Conservation (phyloP, 2,888 invertebrate species). For the Trissoscelio sp. region DNA sequence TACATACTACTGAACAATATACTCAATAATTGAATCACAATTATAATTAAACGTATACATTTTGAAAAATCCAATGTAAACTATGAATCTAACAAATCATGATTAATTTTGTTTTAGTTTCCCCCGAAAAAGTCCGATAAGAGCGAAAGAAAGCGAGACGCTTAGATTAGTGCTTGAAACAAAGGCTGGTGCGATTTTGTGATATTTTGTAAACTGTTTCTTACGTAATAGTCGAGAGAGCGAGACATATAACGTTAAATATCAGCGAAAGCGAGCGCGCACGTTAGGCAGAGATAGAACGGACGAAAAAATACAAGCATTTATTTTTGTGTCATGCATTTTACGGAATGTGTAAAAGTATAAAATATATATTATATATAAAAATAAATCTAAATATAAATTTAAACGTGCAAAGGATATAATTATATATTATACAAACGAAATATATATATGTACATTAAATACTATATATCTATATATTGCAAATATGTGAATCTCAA, state of each 20-base stretch:
- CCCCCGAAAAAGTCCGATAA: conserved; percentile 36
- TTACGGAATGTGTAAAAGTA: conserved; percentile 72
- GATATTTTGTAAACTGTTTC: conserved; percentile 82
- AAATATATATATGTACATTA: conserved; percentile 71
- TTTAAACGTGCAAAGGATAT: conserved; percentile 72
- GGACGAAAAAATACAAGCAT: conserved; percentile 79
- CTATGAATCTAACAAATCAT: background rate
- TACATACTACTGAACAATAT: too few relatives aligned
- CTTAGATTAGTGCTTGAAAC: conserved; percentile 79
- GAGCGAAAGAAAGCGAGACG: conserved; percentile 60
- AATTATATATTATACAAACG: conserved; percentile 69
- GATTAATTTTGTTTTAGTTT: background rate
- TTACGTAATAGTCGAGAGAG: conserved; percentile 63
- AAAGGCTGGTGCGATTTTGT: conserved; percentile 83
- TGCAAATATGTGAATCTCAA: conserved; percentile 78
- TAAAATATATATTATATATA: conserved; percentile 70
- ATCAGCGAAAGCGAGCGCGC: conserved; percentile 38
- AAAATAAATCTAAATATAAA: conserved; percentile 64
- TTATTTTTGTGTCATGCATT: conserved; percentile 84
- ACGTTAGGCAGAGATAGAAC: conserved; percentile 34
- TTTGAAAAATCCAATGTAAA: background rate
- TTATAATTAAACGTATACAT: too few relatives aligned
- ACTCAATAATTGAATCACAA: too few relatives aligned
- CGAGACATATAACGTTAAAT: conserved; percentile 36
- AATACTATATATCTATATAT: conserved; percentile 66